These are phyloP conservation scores for Odontocolon sp. DNA, from an alignment of 2,888 invertebrate species.

Conservation along the genomic window DNA sequence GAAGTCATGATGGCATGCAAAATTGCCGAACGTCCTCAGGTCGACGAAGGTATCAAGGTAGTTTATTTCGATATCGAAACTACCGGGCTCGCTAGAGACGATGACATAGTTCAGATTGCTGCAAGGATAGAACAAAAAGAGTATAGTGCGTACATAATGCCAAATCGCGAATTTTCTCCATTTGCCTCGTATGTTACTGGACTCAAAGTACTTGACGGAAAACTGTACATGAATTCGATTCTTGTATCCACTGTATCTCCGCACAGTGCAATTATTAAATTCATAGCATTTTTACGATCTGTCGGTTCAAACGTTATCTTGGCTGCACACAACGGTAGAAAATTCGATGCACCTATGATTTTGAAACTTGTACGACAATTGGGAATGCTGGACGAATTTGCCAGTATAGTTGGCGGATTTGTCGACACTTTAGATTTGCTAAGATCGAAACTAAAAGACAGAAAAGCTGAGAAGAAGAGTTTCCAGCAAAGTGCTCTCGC, in stretches of 20 bases:
- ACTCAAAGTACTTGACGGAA: slow-evolving; percentile 1
- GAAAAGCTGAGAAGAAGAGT: slow-evolving; percentile 1
- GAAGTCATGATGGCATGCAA: too few species aligned
- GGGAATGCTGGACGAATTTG: slow-evolving; percentile 7
- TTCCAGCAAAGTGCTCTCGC: slow-evolving; percentile 12
- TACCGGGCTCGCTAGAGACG: slow-evolving; percentile 10
- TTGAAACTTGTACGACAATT: background rate
- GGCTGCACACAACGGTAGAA: slow-evolving; percentile 11
- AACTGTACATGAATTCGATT: slow-evolving; percentile 14
- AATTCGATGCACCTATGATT: slow-evolving; percentile 24
- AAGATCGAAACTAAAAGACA: background rate
- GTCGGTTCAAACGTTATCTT: background rate
- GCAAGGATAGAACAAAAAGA: slow-evolving; percentile 13
- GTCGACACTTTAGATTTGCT: background rate
- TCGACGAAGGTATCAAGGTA: slow-evolving; percentile 45
- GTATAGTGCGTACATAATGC: slow-evolving; percentile 31
- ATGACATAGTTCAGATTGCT: slow-evolving; percentile 37
- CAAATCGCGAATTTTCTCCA: slow-evolving; percentile 14
- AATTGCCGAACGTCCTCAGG: background rate
- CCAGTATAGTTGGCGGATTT: slow-evolving; percentile 6
- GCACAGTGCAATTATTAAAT: background rate
- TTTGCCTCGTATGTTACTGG: slow-evolving; percentile 1
- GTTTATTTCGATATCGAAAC: slow-evolving; percentile 33
- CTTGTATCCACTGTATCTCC: slow-evolving; percentile 2
- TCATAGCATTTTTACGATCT: background rate